Percentiles rank a stretch among this genome's conserved stretches.
These are phyloP conservation scores for Rhipidura dahli DNA, from an alignment of 2,113 vertebrate genomes.

Conservation along the genomic window DNA sequence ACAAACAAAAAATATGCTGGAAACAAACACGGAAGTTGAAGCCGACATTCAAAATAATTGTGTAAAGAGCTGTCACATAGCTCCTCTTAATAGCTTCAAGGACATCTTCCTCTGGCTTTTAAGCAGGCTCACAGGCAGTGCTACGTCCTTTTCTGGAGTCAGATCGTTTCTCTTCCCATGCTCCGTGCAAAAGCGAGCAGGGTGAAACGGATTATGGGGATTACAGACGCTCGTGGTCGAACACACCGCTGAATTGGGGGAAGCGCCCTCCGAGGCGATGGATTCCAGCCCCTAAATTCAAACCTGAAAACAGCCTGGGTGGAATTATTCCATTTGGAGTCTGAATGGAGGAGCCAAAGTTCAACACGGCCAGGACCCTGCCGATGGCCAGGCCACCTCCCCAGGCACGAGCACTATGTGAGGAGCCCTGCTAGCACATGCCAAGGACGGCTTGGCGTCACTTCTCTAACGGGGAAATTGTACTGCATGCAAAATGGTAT, in stretches of 20 bases:
- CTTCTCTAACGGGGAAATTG: background rate
- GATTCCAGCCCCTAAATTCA: constrained; percentile 18
- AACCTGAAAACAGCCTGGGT: background rate
- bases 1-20: background rate
- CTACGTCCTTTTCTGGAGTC: background rate
- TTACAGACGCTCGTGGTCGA: constrained; percentile 5
- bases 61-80: constrained; percentile 16
- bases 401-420: background rate
- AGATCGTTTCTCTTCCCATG: background rate
- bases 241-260: background rate
- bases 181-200: background rate
- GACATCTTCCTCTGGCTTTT: constrained; percentile 34
- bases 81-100: constrained; percentile 34
- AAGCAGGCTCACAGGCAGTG: background rate
- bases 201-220: constrained; percentile 11
- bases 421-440: background rate
- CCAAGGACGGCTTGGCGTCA: accelerated
- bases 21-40: constrained; percentile 31
- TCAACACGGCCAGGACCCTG: background rate
- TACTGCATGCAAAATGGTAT: background rate
- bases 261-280: background rate
- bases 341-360: background rate
- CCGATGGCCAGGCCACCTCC: background rate
- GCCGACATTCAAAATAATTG: background rate
- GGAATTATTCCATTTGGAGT: background rate